Evolutionary conservation across 2,797 vertebrate species (phyloP), one percentile per base, ranked within the genome.

Genomic region (Sebastes cheni): DNA sequence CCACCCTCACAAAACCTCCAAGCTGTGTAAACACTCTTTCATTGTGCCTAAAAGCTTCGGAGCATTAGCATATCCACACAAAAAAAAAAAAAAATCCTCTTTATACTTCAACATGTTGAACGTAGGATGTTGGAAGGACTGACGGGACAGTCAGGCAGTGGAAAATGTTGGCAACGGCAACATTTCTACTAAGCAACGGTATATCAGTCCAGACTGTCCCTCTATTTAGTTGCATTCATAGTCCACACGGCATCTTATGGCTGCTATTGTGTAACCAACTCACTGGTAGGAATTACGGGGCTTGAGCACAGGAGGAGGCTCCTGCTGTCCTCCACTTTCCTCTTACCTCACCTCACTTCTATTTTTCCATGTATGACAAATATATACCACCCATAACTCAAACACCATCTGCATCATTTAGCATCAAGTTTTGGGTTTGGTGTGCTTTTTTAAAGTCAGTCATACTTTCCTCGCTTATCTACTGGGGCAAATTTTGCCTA

Each of bases 71-170:
- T 81, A 86, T 81, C 76, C 72, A 72, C 83, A 74, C 30, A 90
- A 84, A 84, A 22, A 39, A 76, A 78, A 69, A 68, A 66, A 46
- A 80, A 75, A 82, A 56, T 82, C 67, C 66, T 84, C 81, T 85
- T 76, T 74, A 61, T 74, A 88, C 75, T 79, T 85, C 59, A 71
- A 84, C 88, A 89, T 89, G 91, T 77, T 92, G 87, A 88, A 90
- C 84, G 88, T 93, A 90, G 91, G 90, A 85, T 89, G 91, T 78
- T 91, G 86, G 91, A 89, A 89, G 77, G 77, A 80, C 77, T 83
- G 85, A 83, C 6, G 42, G 88, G 83, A 88, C 83, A 42, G 39
- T 42, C 39, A 69, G 46, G 83, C 84, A 79, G 84, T 68, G 58
- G 56, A 85, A 88, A 84, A 84, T 80, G 73, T 79, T 92, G 88